phyloP scores from a whole-genome alignment of 2,888 invertebrate species.

The Eristalis arbustorum region DNA sequence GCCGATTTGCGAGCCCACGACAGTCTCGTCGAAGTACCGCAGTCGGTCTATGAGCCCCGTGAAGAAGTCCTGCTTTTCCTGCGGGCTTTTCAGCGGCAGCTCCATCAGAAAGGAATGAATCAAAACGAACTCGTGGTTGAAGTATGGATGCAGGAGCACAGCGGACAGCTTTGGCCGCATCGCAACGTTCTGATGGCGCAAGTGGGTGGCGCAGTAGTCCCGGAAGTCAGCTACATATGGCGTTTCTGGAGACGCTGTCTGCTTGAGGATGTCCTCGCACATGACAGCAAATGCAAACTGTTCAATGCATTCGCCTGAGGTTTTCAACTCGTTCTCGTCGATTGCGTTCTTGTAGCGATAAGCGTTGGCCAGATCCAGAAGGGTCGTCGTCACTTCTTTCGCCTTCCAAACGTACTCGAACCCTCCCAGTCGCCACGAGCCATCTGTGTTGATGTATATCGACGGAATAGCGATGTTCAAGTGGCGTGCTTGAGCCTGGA shows the following conservation, averaged over 20 bases:
- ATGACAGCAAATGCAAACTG: constrained; percentile 89
- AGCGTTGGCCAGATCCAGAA: constrained; percentile 85
- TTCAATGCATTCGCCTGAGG: constrained; percentile 84
- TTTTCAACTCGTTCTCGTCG: constrained; percentile 84
- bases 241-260: constrained; percentile 82
- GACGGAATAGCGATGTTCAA: constrained; percentile 91
- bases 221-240: constrained; percentile 86
- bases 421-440: constrained; percentile 93
- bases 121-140: constrained; percentile 91
- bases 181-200: constrained; percentile 85
- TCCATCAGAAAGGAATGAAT: constrained; percentile 92
- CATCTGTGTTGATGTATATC: constrained; percentile 90
- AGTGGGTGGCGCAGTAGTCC: constrained; percentile 85
- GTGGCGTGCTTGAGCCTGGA: constrained; percentile 87
- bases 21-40: constrained; percentile 87
- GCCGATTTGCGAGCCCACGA: constrained; percentile 90
- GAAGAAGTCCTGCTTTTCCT: constrained; percentile 90
- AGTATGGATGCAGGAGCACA: constrained; percentile 87
- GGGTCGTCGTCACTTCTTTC: constrained; percentile 84
- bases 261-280: constrained; percentile 86
- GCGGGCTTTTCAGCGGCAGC: constrained; percentile 88
- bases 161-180: constrained; percentile 86
- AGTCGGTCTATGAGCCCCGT: constrained; percentile 85
- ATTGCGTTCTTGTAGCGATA: constrained; percentile 87
- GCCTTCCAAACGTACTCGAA: constrained; percentile 89